phyloP scores from a whole-genome alignment of 1,140 invertebrate species.

The Cotesia typhae region DNA sequence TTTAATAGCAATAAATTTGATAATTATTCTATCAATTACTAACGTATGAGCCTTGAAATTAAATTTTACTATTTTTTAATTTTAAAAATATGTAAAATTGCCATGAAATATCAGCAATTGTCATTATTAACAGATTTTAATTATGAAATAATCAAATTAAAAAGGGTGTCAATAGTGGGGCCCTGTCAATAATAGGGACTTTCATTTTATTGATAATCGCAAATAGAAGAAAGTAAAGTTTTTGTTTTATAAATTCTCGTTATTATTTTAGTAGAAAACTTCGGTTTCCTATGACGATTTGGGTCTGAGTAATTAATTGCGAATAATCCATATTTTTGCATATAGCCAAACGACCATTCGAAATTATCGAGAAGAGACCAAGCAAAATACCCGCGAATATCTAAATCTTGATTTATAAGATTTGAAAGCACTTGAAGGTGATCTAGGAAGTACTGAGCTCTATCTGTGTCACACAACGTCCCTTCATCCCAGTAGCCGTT shows the following conservation, averaged over 20 bases:
- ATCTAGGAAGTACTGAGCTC: constrained; percentile 60
- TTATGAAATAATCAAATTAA: too few species aligned
- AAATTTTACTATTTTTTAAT: too few species aligned
- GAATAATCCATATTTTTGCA: constrained; percentile 56
- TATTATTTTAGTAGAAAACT: constrained; percentile 73
- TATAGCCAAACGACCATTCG: constrained; percentile 76
- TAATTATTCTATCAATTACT: too few species aligned
- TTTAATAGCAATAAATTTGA: too few species aligned
- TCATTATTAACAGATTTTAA: too few species aligned
- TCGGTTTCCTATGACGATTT: constrained; percentile 71
- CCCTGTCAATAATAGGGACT: too few species aligned
- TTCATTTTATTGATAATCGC: too few species aligned
- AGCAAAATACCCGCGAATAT: constrained; percentile 72
- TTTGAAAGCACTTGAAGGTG: constrained; percentile 54
- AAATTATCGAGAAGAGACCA: constrained; percentile 84
- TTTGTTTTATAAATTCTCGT: constrained; percentile 56
- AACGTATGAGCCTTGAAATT: too few species aligned
- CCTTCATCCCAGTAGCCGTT: constrained; percentile 68
- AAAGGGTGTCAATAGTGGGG: too few species aligned
- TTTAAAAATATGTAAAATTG: too few species aligned
- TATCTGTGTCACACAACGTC: constrained; percentile 64
- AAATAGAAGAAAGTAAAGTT: neutral
- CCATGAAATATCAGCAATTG: too few species aligned
- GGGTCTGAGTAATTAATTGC: constrained; percentile 68
- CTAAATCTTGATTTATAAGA: constrained; percentile 59